Percentiles rank a stretch among this genome's conserved stretches.
Conservation (phyloP, 2,113 vertebrate species). For the Gallinago paraguaiae region DNA sequence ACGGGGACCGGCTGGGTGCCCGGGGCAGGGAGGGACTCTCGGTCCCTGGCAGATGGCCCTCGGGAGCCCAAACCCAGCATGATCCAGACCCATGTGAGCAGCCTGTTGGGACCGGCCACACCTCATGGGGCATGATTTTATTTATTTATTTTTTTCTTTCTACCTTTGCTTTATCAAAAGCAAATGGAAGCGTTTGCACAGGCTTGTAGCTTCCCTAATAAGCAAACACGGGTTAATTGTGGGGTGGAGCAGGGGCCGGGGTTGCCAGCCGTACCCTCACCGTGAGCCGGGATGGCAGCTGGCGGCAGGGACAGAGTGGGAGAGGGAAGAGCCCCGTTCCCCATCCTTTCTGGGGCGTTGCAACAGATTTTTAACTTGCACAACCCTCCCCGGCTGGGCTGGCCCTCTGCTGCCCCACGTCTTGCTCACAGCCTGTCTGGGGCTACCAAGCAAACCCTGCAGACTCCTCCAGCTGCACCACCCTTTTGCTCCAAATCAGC, state of each 20-base stretch:
- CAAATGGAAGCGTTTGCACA: conserved; percentile 50
- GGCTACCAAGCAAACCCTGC: background rate
- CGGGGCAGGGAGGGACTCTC: background rate
- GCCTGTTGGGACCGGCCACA: background rate
- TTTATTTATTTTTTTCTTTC: background rate
- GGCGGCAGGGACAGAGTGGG: background rate
- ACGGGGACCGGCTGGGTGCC: background rate
- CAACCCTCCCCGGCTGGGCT: background rate
- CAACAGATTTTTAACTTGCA: background rate
- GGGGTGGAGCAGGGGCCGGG: background rate
- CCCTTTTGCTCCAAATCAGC: accelerated
- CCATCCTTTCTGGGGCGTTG: background rate
- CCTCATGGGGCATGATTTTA: background rate
- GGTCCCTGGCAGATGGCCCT: background rate
- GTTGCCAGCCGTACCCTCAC: background rate
- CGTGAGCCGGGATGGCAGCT: background rate
- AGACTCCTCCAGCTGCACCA: background rate
- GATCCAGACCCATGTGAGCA: background rate
- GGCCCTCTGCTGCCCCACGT: accelerated
- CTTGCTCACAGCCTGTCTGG: accelerated
- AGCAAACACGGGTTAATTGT: conserved; percentile 4
- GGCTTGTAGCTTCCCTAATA: conserved; percentile 23
- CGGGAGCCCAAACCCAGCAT: accelerated
- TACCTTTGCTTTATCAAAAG: background rate
- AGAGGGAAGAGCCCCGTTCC: background rate